Base-by-base conservation (phyloP, 2,888 invertebrate genomes). In the Dione juno region DNA sequence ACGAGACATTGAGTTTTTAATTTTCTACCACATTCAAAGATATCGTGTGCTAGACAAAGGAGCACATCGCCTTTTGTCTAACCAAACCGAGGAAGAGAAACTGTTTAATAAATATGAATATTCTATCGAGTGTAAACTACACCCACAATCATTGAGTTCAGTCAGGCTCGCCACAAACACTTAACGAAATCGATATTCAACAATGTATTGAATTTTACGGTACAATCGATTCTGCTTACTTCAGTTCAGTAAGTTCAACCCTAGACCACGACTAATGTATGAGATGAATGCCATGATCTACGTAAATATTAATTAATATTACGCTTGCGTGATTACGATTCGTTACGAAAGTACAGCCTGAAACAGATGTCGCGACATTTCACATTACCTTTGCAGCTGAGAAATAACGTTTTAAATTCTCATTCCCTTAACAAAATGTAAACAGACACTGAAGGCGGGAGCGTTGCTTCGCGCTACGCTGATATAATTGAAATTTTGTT, bases 401-500 rank as follows among this genome's bases (percentile, higher is more conserved):
- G 87, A 88, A 88, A 87, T 85, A 87, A 85, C 82, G 82, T 85
- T 86, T 89, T 85, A 90, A 90, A 90, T 87, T 89, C 88, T 85
- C 88, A 88, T 89, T 88, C 82, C 84, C 84, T 85, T 88, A 89
- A 89, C 88, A 88, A 88, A 91, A 88, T 88, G 88, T 88, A 89
- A 91, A 89, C 88, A 89, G 84, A 84, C 87, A 72, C 81, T 87
- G 78, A 80, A 81, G 78, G 74, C 76, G 67, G 63, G 76, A 84
- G 76, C 80, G 78, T 80, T 81, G 77, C 77, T 57, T 76, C 77
- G 78, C 78, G 81, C 80, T 79, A 78, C 81, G 77, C 80, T 82
- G 83, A 84, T 87, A 86, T 88, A 89, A 89, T 90, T 89, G 88
- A 88, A 90, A 89, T 86, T 89, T 88, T 82, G 85, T 86, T 84